phyloP scores from a whole-genome alignment of 2,113 vertebrate species.

The Ovis canadensis region DNA sequence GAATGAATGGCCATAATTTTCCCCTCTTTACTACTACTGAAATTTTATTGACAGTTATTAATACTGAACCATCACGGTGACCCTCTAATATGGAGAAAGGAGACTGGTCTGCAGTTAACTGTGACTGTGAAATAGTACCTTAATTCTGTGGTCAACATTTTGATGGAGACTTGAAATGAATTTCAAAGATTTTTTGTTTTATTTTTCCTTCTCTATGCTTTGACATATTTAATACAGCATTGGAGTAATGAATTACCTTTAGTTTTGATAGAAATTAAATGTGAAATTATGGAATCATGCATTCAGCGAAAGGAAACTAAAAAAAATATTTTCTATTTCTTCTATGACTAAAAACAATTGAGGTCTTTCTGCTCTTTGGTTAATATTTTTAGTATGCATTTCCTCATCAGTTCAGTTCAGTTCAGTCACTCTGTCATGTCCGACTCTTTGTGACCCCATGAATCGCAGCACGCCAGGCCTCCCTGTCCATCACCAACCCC shows the following conservation, averaged over 20 bases:
- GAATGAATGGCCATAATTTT: not conserved
- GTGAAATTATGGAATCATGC: not conserved
- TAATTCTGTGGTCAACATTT: not conserved
- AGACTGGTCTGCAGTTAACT: not conserved
- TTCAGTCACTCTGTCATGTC: too few species aligned
- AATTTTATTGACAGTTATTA: not conserved
- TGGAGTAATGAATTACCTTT: not conserved
- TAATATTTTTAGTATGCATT: not conserved
- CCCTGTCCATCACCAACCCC: too few species aligned
- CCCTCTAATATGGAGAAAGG: not conserved
- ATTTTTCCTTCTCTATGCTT: not conserved
- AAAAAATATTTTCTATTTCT: not conserved
- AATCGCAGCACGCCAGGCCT: accelerated
- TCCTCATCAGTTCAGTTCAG: not conserved
- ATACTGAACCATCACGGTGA: not conserved
- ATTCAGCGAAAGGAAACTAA: not conserved
- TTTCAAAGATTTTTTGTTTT: not conserved
- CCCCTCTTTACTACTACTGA: not conserved
- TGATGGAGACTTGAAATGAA: not conserved
- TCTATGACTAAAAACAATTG: not conserved
- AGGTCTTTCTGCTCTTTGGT: not conserved
- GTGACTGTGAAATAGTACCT: not conserved
- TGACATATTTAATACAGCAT: not conserved
- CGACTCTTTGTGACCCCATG: too few species aligned
- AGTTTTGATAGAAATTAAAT: not conserved